A percentile compares a stretch with the other conserved stretches of the same genome.
Conservation (phyloP, 2,113 vertebrate species). For the Stigmatopora argus region DNA sequence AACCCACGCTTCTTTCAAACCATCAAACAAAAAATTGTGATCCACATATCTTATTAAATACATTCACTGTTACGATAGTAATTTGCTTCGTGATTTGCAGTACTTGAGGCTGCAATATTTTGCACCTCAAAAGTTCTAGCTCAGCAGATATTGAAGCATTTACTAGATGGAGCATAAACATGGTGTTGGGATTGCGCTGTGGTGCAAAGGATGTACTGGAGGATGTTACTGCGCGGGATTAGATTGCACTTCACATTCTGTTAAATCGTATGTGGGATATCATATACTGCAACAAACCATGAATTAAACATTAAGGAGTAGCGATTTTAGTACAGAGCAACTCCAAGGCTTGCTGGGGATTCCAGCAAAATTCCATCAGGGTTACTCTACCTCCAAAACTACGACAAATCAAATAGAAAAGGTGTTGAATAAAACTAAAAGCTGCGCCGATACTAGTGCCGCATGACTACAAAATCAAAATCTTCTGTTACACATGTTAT, state of each 20-base stretch:
- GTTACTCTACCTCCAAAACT: no score
- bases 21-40: no score
- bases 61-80: neutral
- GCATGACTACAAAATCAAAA: no score
- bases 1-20: no score
- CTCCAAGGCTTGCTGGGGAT: neutral
- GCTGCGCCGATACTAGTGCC: no score
- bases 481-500: no score
- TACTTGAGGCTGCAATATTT: neutral
- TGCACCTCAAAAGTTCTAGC: neutral
- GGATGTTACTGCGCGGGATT: neutral
- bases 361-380: no score
- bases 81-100: neutral
- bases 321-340: slow-evolving; percentile 30
- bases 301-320: slow-evolving; percentile 48
- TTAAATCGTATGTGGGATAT: slow-evolving; percentile 8
- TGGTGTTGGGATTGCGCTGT: neutral
- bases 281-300: slow-evolving; percentile 6
- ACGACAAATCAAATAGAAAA: no score
- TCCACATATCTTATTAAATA: neutral
- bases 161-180: slow-evolving; percentile 1
- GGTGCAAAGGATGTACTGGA: slow-evolving; percentile 21
- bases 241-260: slow-evolving; percentile 9
- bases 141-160: neutral
- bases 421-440: no score